phyloP scores from a whole-genome alignment of 2,888 invertebrate genomes.

The Parasteatoda lunata region DNA sequence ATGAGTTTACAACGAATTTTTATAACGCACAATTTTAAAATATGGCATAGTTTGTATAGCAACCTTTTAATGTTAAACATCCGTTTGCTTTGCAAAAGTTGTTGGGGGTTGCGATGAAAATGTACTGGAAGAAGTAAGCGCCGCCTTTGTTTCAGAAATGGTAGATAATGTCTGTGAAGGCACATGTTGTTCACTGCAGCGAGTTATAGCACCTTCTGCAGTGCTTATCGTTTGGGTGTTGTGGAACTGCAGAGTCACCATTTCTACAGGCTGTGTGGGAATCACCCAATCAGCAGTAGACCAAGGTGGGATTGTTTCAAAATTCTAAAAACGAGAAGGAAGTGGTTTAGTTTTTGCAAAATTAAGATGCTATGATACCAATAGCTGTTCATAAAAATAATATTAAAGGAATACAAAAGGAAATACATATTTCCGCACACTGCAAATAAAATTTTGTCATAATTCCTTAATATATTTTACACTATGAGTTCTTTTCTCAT shows the following conservation, averaged over 20 bases:
- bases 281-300: slow-evolving; percentile 60
- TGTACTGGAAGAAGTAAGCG: slow-evolving; percentile 31
- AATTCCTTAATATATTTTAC: no score
- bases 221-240: neutral
- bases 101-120: slow-evolving; percentile 12
- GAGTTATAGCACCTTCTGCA: slow-evolving; percentile 9
- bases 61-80: slow-evolving; percentile 34
- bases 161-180: slow-evolving; percentile 33
- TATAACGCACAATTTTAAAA: no score
- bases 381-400: no score
- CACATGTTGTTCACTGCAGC: slow-evolving; percentile 15
- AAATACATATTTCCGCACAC: no score
- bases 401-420: no score
- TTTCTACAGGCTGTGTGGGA: slow-evolving; percentile 56
- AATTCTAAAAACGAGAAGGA: neutral
- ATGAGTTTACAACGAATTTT: no score
- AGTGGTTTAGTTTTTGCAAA: neutral
- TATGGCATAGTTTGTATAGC: no score
- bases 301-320: slow-evolving; percentile 49
- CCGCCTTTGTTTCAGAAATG: slow-evolving; percentile 23
- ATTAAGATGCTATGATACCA: no score
- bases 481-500: no score
- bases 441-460: no score
- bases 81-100: slow-evolving; percentile 48
- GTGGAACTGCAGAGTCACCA: slow-evolving; percentile 61